Conservation (phyloP, 2,888 invertebrate species). For the Thumatha senex region DNA sequence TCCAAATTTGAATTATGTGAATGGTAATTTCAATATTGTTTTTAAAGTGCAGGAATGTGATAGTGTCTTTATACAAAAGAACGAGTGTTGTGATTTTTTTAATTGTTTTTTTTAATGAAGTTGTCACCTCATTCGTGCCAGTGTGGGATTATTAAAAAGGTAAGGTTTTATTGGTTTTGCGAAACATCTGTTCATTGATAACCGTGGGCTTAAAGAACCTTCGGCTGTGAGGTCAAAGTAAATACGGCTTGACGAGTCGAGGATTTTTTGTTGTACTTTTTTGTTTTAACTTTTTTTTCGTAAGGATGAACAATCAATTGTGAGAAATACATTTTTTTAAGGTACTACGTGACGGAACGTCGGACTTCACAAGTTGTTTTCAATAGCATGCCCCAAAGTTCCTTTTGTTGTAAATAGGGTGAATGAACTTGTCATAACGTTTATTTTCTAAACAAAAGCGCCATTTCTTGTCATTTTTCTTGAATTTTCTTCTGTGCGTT, state of each 20-base stretch:
- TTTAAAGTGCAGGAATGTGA: conserved; percentile 71
- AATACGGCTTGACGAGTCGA: conserved; percentile 35
- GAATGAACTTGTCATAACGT: neutral
- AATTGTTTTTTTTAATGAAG: conserved; percentile 55
- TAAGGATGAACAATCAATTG: conserved; percentile 5
- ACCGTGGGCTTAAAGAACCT: conserved; percentile 29
- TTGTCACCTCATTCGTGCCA: conserved; percentile 43
- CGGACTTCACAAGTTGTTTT: neutral
- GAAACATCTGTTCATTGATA: conserved; percentile 36
- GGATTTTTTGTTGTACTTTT: conserved; percentile 20
- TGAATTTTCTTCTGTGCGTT: neutral
- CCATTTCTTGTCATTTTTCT: no score
- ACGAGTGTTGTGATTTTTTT: conserved; percentile 61
- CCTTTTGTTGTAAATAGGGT: neutral
- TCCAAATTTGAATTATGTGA: conserved; percentile 64
- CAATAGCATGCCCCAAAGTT: neutral
- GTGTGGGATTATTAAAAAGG: conserved; percentile 46
- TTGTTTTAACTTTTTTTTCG: conserved; percentile 14
- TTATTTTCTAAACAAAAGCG: neutral
- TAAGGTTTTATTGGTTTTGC: conserved; percentile 29
- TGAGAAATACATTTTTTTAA: conserved; percentile 1
- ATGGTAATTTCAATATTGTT: conserved; percentile 19
- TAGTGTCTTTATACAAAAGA: conserved; percentile 62
- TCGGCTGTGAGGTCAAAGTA: conserved; percentile 32
- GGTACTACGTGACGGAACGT: neutral